phyloP scores from a whole-genome alignment of 2,888 invertebrate genomes.

The Isoperla grammatica region DNA sequence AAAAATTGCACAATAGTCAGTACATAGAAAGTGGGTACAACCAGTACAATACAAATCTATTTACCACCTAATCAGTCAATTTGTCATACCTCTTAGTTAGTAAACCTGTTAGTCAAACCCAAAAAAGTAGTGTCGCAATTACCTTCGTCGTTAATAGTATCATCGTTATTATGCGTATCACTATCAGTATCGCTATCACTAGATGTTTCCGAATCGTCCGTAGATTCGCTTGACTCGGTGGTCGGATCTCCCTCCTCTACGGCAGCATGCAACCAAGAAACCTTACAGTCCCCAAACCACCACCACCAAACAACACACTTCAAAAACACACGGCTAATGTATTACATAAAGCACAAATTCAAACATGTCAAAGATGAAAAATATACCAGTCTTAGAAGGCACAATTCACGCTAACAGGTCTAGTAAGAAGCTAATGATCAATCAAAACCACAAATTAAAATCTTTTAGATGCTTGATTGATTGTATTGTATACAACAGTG shows the following conservation, averaged over 20 bases:
- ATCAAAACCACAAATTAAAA: too few species aligned
- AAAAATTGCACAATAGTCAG: too few species aligned
- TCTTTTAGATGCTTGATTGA: too few species aligned
- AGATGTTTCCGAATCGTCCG: slow-evolving; percentile 31
- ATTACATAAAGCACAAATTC: slow-evolving; percentile 19
- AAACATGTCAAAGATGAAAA: too few species aligned
- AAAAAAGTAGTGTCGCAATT: neutral
- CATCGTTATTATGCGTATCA: slow-evolving; percentile 27
- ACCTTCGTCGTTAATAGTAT: slow-evolving; percentile 20
- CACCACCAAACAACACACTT: neutral
- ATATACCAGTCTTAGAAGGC: neutral
- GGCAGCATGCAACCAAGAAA: slow-evolving; percentile 31
- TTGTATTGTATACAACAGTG: too few species aligned
- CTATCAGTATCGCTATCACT: slow-evolving; percentile 27
- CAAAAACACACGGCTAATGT: neutral
- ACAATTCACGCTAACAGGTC: too few species aligned
- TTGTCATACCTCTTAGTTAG: neutral
- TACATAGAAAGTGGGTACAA: too few species aligned
- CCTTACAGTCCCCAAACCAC: slow-evolving; percentile 5
- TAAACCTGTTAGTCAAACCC: neutral
- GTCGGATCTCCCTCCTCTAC: slow-evolving; percentile 29
- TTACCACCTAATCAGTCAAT: too few species aligned
- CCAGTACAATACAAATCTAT: too few species aligned
- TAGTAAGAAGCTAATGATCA: too few species aligned
- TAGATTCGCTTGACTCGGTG: slow-evolving; percentile 28